A percentile compares a stretch with the other conserved stretches of the same genome.
These are phyloP conservation scores for Microchrysa polita DNA, from an alignment of 2,888 invertebrate genomes.

Conservation along the genomic window DNA sequence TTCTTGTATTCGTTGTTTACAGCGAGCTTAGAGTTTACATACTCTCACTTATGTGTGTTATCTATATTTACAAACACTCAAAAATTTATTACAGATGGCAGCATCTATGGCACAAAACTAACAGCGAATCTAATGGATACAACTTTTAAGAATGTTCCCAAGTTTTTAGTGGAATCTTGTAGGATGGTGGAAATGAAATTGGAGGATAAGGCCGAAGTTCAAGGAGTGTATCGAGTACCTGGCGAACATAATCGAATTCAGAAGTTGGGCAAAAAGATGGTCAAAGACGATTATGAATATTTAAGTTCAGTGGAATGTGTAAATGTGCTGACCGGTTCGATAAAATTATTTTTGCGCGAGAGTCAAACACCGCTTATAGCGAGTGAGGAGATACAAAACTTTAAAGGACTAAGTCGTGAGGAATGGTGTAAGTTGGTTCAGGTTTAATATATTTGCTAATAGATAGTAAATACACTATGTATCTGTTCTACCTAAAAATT, in stretches of 20 bases:
- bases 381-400: slow-evolving; percentile 30
- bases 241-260: slow-evolving; percentile 30
- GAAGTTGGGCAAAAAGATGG: slow-evolving; percentile 19
- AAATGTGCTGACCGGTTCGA: slow-evolving; percentile 21
- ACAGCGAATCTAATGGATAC: not conserved
- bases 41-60: no score
- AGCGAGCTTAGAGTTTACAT: no score
- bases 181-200: slow-evolving; percentile 10
- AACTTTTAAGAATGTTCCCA: slow-evolving; percentile 14
- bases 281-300: slow-evolving; percentile 19
- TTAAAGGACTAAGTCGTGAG: slow-evolving; percentile 14
- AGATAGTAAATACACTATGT: not conserved
- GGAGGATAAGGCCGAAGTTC: slow-evolving; percentile 6
- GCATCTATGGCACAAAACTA: slow-evolving; percentile 13
- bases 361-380: slow-evolving; percentile 28
- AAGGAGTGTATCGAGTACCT: slow-evolving; percentile 34
- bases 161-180: slow-evolving; percentile 29
- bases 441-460: not conserved
- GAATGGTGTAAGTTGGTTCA: slow-evolving; percentile 23
- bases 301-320: slow-evolving; percentile 6
- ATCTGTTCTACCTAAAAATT: no score
- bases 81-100: slow-evolving; percentile 24
- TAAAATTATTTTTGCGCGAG: slow-evolving; percentile 32
- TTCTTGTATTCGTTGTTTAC: not conserved
- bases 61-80: no score